A percentile compares a stretch with the other conserved stretches of the same genome.
These are phyloP conservation scores for Drosophila leontia DNA, from an alignment of 1,140 invertebrate species.

Conservation along the genomic window DNA sequence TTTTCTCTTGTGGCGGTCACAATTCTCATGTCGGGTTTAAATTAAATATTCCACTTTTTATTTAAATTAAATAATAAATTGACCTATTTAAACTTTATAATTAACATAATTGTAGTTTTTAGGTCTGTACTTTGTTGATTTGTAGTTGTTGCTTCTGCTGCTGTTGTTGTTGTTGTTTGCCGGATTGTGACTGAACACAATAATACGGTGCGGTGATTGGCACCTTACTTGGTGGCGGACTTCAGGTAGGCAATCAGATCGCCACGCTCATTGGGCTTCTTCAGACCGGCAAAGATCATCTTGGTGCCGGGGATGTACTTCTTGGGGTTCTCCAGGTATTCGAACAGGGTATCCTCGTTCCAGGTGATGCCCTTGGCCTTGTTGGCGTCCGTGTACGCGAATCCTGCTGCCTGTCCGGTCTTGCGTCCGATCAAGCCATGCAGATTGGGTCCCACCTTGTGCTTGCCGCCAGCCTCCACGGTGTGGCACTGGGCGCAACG, in stretches of 20 bases:
- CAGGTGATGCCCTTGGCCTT: slow-evolving; percentile 99
- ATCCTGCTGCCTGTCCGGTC: slow-evolving; percentile 97
- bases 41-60: slow-evolving; percentile 75
- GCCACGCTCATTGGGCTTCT: slow-evolving; percentile 96
- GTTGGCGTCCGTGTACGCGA: slow-evolving; percentile 98
- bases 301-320: slow-evolving; percentile 99
- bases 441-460: slow-evolving; percentile 99
- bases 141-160: slow-evolving; percentile 51
- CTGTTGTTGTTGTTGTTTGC: slow-evolving; percentile 40
- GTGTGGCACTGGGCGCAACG: slow-evolving; percentile 99
- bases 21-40: slow-evolving; percentile 61
- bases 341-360: slow-evolving; percentile 97
- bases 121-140: slow-evolving; percentile 68
- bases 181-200: slow-evolving; percentile 72
- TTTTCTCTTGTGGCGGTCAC: slow-evolving; percentile 62
- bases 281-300: slow-evolving; percentile 99
- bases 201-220: slow-evolving; percentile 61
- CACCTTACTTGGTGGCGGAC: slow-evolving; percentile 89
- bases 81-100: slow-evolving; percentile 82
- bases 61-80: slow-evolving; percentile 84
- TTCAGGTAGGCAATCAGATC: slow-evolving; percentile 98
- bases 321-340: slow-evolving; percentile 99
- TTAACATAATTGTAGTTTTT: slow-evolving; percentile 81
- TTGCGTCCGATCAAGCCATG: slow-evolving; percentile 97
- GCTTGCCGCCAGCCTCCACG: slow-evolving; percentile 96